These are phyloP conservation scores for Leptatherina wallacei DNA, from an alignment of 2,797 vertebrate species.

Conservation along the genomic window DNA sequence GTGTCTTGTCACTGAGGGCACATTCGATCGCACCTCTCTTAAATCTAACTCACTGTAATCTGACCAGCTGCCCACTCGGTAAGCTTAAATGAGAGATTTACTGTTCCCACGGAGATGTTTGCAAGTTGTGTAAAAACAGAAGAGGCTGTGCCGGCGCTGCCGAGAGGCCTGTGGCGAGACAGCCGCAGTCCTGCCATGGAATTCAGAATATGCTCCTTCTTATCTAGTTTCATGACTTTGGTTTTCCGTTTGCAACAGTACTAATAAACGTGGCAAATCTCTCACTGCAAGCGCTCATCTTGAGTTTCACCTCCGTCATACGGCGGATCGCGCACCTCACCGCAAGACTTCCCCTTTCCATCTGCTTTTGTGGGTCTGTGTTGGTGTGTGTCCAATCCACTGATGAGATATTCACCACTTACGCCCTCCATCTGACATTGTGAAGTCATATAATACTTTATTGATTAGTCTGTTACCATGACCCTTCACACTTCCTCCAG, in stretches of 20 bases:
- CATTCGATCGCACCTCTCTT: conserved; percentile 31
- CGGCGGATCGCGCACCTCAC: conserved; percentile 2
- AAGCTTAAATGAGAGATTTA: conserved; percentile 24
- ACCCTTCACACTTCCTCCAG: conserved; percentile 32
- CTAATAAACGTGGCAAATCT: conserved; percentile 56
- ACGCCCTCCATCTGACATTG: conserved; percentile 47
- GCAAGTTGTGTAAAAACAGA: conserved; percentile 24
- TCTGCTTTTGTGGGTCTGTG: conserved; percentile 28
- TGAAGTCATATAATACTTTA: conserved; percentile 45
- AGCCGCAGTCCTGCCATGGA: conserved; percentile 51
- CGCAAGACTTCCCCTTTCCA: conserved; percentile 35
- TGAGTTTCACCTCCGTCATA: conserved; percentile 30
- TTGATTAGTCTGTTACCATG: conserved; percentile 42
- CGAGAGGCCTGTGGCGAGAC: conserved; percentile 40
- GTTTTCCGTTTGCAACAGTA: conserved; percentile 41
- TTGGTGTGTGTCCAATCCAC: conserved; percentile 3
- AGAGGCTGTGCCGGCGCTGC: not conserved
- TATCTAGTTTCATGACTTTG: conserved; percentile 36
- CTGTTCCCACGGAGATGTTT: conserved; percentile 32
- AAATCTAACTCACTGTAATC: conserved; percentile 43
- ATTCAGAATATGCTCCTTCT: conserved; percentile 34
- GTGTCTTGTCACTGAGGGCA: conserved; percentile 42
- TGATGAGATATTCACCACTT: not conserved
- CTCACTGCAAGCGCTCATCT: conserved; percentile 28
- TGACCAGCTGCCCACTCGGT: conserved; percentile 39